Percentiles rank a stretch among this genome's conserved stretches.
phyloP scores from a whole-genome alignment of 2,888 invertebrate species.

The Beris chalybata region DNA sequence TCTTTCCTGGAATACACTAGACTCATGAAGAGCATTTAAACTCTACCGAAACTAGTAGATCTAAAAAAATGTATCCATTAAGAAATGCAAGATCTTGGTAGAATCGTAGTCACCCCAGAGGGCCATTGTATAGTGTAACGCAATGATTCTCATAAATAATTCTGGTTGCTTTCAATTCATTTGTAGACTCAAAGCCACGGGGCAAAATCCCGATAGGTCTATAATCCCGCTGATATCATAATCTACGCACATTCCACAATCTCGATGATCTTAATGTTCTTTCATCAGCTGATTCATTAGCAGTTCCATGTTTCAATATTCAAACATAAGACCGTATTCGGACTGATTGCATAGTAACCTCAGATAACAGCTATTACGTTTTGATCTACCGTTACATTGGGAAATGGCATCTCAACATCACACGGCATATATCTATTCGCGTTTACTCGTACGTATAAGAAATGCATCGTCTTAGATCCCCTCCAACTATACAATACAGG shows the following conservation, averaged over 20 bases:
- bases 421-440: constrained; percentile 7
- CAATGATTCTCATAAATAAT: too few relatives aligned
- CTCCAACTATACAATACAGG: constrained; percentile 18
- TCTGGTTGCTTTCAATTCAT: too few relatives aligned
- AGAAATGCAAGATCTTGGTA: too few relatives aligned
- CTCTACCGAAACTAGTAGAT: too few relatives aligned
- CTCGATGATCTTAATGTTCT: too few relatives aligned
- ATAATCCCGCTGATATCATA: constrained; percentile 27
- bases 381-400: constrained; percentile 21
- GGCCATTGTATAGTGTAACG: too few relatives aligned
- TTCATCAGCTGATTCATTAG: constrained; percentile 14
- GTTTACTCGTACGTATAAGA: neutral
- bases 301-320: constrained; percentile 4
- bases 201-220: constrained; percentile 16
- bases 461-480: constrained; percentile 1
- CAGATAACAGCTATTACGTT: constrained; percentile 14
- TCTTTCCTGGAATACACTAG: too few relatives aligned
- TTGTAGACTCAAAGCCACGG: too few relatives aligned
- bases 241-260: too few relatives aligned
- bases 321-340: neutral
- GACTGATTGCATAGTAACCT: constrained; percentile 8
- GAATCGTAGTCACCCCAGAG: too few relatives aligned
- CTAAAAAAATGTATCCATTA: too few relatives aligned
- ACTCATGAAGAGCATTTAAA: too few relatives aligned
- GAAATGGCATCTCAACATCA: neutral